A percentile compares a stretch with the other conserved stretches of the same genome.
phyloP scores from a whole-genome alignment of 2,797 vertebrate genomes.

The Hapalemur alaotrensis region DNA sequence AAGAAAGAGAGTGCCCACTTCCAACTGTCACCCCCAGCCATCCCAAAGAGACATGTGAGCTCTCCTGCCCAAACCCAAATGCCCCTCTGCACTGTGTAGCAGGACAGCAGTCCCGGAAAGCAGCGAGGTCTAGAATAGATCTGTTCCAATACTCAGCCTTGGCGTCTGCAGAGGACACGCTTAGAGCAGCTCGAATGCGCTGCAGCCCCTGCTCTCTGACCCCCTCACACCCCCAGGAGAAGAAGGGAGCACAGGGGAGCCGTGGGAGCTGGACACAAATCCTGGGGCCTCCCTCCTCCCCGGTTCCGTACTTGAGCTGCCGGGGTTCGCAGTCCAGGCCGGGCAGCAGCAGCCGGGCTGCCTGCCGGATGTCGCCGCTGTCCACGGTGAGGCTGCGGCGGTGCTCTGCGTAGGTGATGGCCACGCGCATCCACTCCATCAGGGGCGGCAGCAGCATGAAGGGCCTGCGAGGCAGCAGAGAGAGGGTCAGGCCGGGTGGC shows the following conservation, averaged over 20 bases:
- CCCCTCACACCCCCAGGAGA: neutral
- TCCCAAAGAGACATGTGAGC: neutral
- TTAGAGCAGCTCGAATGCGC: neutral
- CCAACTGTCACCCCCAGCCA: fast-evolving
- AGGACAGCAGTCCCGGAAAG: fast-evolving
- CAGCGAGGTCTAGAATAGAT: neutral
- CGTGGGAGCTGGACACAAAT: fast-evolving
- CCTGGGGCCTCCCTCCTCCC: neutral
- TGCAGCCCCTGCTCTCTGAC: neutral
- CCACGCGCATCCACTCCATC: conserved; percentile 99
- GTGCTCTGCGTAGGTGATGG: conserved; percentile 97
- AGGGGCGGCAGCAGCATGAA: conserved; percentile 96
- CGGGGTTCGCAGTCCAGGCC: conserved; percentile 98
- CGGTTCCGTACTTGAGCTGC: conserved; percentile 92
- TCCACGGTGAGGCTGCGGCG: conserved; percentile 95
- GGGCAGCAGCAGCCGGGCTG: conserved; percentile 93
- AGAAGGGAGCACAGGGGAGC: neutral
- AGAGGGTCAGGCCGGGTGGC: neutral
- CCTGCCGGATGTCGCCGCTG: conserved; percentile 96
- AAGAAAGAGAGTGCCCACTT: neutral
- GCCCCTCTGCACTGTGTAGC: neutral
- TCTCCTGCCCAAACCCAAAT: neutral
- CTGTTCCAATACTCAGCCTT: neutral
- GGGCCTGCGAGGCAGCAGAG: conserved; percentile 84
- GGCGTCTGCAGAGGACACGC: neutral